Evolutionary conservation across 2,113 vertebrate species (phyloP).

Genomic region (Cardinalis cardinalis): DNA sequence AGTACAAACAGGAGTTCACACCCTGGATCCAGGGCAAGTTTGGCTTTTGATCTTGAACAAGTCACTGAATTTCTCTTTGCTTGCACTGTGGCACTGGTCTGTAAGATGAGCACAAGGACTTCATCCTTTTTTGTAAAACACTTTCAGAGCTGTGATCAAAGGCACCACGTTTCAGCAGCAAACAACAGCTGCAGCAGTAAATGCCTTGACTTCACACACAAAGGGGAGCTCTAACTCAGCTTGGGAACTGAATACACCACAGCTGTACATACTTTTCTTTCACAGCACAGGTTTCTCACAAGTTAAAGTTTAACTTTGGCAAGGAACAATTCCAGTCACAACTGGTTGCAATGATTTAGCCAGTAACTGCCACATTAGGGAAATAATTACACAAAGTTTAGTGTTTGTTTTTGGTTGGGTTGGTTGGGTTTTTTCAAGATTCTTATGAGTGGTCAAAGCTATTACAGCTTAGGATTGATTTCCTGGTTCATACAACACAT

Average conservation of each 20-base stretch:
- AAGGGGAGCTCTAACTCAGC: background rate
- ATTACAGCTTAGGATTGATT: background rate
- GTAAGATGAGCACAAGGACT: background rate
- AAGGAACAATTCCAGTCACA: background rate
- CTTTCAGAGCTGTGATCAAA: background rate
- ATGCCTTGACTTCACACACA: background rate
- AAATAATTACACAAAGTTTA: background rate
- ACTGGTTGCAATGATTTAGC: slow-evolving; percentile 4
- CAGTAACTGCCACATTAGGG: background rate
- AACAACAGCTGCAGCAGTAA: slow-evolving; percentile 9
- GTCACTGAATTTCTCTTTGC: background rate
- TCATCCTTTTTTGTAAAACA: background rate
- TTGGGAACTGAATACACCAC: background rate
- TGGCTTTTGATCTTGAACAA: background rate
- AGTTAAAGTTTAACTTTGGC: slow-evolving; percentile 40
- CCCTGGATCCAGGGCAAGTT: background rate
- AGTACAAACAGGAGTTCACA: background rate
- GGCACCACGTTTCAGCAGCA: background rate
- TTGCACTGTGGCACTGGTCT: background rate
- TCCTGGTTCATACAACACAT: background rate
- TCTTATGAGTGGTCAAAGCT: background rate
- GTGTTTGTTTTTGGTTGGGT: background rate
- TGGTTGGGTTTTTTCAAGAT: background rate
- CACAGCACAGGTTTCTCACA: slow-evolving; percentile 1
- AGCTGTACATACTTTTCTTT: slow-evolving; percentile 27